phyloP scores from a whole-genome alignment of 2,113 vertebrate genomes.

The Meriones unguiculatus region DNA sequence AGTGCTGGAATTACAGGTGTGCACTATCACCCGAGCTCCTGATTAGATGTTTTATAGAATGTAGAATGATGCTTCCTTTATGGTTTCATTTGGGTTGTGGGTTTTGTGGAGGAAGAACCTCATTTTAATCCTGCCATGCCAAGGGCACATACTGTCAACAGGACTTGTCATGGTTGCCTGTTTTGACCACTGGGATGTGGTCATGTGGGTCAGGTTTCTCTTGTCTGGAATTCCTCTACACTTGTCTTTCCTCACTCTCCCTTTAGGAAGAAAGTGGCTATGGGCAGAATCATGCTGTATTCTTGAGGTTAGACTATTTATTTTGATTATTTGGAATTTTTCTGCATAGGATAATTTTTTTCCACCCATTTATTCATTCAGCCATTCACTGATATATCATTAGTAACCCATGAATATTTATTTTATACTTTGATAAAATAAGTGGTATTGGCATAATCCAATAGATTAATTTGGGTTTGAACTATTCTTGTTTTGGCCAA shows the following conservation, averaged over 20 bases:
- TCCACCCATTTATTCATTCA: not conserved
- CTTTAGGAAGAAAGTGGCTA: not conserved
- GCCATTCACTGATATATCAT: not conserved
- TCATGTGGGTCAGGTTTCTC: not conserved
- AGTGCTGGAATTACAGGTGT: not conserved
- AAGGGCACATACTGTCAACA: not conserved
- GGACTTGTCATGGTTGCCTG: not conserved
- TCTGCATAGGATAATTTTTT: not conserved
- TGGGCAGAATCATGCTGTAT: not conserved
- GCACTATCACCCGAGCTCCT: too few relatives aligned
- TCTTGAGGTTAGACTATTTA: not conserved
- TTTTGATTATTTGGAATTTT: conserved; percentile 20
- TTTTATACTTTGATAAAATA: conserved; percentile 40
- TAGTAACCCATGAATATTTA: conserved; percentile 35
- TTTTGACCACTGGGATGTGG: not conserved
- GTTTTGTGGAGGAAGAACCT: not conserved
- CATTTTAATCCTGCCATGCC: not conserved
- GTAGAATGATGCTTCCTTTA: not conserved
- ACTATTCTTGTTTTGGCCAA: not conserved
- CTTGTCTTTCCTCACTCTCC: not conserved
- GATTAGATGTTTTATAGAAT: not conserved
- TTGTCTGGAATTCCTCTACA: not conserved
- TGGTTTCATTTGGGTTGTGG: not conserved
- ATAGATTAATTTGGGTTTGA: not conserved
- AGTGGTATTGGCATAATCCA: not conserved